phyloP scores from a whole-genome alignment of 2,888 invertebrate species.

The Lagria hirta region DNA sequence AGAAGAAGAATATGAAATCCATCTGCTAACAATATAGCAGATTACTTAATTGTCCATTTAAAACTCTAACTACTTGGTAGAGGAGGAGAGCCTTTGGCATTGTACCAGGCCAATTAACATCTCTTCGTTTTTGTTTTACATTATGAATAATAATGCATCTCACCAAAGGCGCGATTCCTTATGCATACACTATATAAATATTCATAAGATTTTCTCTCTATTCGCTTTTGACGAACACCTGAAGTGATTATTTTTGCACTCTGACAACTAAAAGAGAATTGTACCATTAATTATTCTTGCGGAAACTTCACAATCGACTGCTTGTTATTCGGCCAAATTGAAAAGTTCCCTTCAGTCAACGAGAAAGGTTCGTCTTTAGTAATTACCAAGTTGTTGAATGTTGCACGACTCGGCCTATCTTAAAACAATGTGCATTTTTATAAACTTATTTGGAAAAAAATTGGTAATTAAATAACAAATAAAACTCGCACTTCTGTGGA shows the following conservation, averaged over 20 bases:
- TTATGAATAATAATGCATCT: conserved; percentile 49
- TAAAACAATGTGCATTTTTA: too few relatives aligned
- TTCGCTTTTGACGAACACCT: conserved; percentile 49
- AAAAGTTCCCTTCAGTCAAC: conserved; percentile 20
- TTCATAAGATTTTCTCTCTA: conserved; percentile 48
- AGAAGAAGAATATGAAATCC: conserved; percentile 2
- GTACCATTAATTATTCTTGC: conserved; percentile 42
- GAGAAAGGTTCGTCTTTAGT: conserved; percentile 23
- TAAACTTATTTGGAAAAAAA: too few relatives aligned
- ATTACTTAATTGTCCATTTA: conserved; percentile 21
- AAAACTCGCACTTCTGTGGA: too few relatives aligned
- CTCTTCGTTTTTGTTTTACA: conserved; percentile 35
- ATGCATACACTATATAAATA: conserved; percentile 50
- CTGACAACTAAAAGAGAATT: conserved; percentile 45
- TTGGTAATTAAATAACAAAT: too few relatives aligned
- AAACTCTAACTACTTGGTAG: conserved; percentile 17
- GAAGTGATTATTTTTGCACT: conserved; percentile 48
- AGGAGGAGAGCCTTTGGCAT: conserved; percentile 29
- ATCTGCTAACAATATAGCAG: conserved; percentile 9
- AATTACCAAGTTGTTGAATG: conserved; percentile 20
- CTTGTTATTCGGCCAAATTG: conserved; percentile 23
- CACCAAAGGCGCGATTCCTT: conserved; percentile 50
- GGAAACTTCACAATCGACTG: conserved; percentile 25
- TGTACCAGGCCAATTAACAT: conserved; percentile 39
- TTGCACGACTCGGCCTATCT: conserved; percentile 16